Evolutionary conservation across 2,888 invertebrate genomes (phyloP).

Genomic region (Caenorhabditis japonica): DNA sequence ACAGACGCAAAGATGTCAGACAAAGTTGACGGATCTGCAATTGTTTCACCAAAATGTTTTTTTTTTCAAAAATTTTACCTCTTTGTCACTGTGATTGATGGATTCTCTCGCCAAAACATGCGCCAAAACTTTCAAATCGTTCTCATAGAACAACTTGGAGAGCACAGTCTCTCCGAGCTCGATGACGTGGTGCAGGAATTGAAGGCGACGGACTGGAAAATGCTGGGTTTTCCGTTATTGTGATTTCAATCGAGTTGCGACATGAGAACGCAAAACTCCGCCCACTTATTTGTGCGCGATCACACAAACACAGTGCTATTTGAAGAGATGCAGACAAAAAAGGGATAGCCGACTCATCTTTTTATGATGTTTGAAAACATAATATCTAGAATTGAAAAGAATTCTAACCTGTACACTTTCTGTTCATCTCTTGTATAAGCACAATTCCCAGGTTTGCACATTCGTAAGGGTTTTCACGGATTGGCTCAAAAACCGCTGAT

Average conservation of each 20-base stretch:
- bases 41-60: neutral
- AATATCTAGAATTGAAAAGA: neutral
- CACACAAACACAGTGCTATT: no score
- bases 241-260: no score
- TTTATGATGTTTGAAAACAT: neutral
- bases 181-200: constrained; percentile 32
- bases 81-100: constrained; percentile 45
- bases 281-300: no score
- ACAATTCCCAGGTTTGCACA: constrained; percentile 43
- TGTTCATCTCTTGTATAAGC: constrained; percentile 44
- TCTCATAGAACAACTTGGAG: constrained; percentile 58
- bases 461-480: constrained; percentile 26
- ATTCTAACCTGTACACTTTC: constrained; percentile 36
- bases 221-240: no score
- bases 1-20: constrained; percentile 6
- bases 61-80: constrained; percentile 25
- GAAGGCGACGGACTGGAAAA: constrained; percentile 27
- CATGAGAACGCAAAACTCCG: no score
- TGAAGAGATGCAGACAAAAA: no score
- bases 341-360: no score
- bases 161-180: constrained; percentile 20
- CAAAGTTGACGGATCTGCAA: constrained; percentile 25
- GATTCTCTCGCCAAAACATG: constrained; percentile 50
- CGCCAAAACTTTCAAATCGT: constrained; percentile 56
- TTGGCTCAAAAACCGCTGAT: constrained; percentile 23